Evolutionary conservation across 2,888 invertebrate species (phyloP), one percentile per base, ranked within the genome.

Genomic region (Pelosia muscerda): DNA sequence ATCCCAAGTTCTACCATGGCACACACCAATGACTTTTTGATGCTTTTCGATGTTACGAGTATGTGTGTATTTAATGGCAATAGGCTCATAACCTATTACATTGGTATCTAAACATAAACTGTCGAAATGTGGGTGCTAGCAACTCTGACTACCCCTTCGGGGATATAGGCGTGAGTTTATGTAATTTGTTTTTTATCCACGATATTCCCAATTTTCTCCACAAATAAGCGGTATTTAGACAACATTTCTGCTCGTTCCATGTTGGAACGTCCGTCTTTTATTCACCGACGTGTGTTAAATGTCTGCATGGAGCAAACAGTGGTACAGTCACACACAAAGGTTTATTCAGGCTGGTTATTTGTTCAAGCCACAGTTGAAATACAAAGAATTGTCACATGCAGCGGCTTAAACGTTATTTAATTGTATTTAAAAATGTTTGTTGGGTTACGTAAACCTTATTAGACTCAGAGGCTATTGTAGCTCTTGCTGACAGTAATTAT

Each of bases 341-440:
- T 61, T 28, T 61, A 25, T 11, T 13, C 26, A 60, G 42, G 42
- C 60, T 60, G 25, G n/a, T 10, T 23, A 15, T 59, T 60, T 38
- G 19, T n/a, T 23, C 15, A 19, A 10, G 15, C 8, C 25, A n/a
- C 25, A 34, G 22, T 13, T 23, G n/a, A 59, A 13, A 34, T 34
- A n/a, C 15, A 42, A 19, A 54, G n/a, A 4, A 54, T 49, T 63
- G 15, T 49, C 13, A 23, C 23, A 28, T 2, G 31, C 42, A 42
- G 19, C 1, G 34, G 13, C 11, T 31, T 28, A 62, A 62, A 62
- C n/a, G 31, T 22, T 42, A 31, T 63, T 54, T 63, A 23, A 54
- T 54, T 23, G 6, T 26, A n/a, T n/a, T 4, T 53, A 8, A 10
- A 49, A 22, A 62, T 53, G 2, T 13, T 10, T 13, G 5, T n/a